Evolutionary conservation across 2,113 vertebrate species (phyloP).

Genomic region (Sander vitreus): DNA sequence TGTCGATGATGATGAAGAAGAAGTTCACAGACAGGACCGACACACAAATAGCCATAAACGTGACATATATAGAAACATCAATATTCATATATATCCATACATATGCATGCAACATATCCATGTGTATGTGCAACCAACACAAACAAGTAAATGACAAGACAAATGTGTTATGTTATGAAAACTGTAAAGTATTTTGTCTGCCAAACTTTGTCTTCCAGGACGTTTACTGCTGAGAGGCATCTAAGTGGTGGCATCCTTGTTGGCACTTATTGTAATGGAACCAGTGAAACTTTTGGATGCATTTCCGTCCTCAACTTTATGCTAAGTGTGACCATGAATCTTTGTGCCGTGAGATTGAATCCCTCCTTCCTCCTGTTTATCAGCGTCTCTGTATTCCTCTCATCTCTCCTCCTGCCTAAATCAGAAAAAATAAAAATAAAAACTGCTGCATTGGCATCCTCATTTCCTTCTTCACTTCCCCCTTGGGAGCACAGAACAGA

Average conservation of each 20-base stretch:
- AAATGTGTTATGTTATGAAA: neutral
- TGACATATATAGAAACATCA: neutral
- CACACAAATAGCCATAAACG: constrained; percentile 1
- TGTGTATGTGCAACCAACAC: neutral
- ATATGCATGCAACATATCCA: constrained; percentile 8
- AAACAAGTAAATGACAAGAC: neutral
- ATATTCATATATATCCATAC: neutral
- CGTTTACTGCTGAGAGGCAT: neutral
- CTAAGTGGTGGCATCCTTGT: neutral
- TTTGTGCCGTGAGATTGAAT: neutral
- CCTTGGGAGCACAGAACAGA: neutral
- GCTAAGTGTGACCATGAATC: neutral
- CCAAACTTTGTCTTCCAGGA: neutral
- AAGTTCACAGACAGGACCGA: neutral
- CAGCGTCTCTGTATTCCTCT: neutral
- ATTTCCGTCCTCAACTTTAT: neutral
- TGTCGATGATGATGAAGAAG: neutral
- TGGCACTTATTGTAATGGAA: neutral
- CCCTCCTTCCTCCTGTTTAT: neutral
- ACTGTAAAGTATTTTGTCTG: neutral
- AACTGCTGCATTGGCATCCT: neutral
- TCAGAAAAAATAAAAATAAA: constrained; percentile 23
- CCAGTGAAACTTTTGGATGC: neutral
- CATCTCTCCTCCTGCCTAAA: neutral
- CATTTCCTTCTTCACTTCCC: neutral